Percentiles rank a stretch among this genome's conserved stretches.
These are phyloP conservation scores for Takifugu rubripes DNA, from an alignment of 2,797 vertebrate genomes.

Conservation along the genomic window DNA sequence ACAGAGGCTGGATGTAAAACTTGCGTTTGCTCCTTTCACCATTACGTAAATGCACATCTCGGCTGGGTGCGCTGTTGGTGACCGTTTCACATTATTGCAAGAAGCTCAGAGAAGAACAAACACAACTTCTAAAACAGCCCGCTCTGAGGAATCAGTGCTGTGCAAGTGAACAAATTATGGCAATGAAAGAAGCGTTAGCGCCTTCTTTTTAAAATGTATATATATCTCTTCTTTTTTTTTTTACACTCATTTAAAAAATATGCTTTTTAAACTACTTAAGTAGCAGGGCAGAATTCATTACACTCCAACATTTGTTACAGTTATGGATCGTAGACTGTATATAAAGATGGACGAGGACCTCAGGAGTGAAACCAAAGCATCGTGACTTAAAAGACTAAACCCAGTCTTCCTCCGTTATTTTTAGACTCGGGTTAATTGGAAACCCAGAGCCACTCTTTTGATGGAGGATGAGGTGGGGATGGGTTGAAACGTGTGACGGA, in stretches of 20 bases:
- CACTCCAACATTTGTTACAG: conserved; percentile 44
- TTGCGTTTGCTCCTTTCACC: conserved; percentile 25
- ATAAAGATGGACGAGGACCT: conserved; percentile 28
- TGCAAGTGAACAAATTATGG: conserved; percentile 64
- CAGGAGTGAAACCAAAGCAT: too few relatives aligned
- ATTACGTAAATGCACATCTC: conserved; percentile 5
- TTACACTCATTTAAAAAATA: conserved; percentile 51
- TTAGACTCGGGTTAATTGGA: too few relatives aligned
- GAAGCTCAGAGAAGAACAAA: background rate
- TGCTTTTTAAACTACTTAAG: conserved; percentile 44
- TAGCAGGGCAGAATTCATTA: conserved; percentile 44
- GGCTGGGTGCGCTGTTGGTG: conserved; percentile 11
- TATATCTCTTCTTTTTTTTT: conserved; percentile 19
- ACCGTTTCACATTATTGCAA: conserved; percentile 14
- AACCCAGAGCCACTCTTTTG: too few relatives aligned
- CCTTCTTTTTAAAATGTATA: conserved; percentile 40
- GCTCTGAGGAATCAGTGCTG: conserved; percentile 44
- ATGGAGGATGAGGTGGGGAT: too few relatives aligned
- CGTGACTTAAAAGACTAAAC: too few relatives aligned
- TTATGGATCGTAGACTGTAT: too few relatives aligned
- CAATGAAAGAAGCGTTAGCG: conserved; percentile 40
- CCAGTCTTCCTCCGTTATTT: too few relatives aligned
- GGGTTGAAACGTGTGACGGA: too few relatives aligned
- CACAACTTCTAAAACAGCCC: conserved; percentile 17
- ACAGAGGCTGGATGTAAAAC: conserved; percentile 16